Base-by-base conservation (phyloP, 2,888 invertebrate genomes). In the Rotaria socialis region DNA sequence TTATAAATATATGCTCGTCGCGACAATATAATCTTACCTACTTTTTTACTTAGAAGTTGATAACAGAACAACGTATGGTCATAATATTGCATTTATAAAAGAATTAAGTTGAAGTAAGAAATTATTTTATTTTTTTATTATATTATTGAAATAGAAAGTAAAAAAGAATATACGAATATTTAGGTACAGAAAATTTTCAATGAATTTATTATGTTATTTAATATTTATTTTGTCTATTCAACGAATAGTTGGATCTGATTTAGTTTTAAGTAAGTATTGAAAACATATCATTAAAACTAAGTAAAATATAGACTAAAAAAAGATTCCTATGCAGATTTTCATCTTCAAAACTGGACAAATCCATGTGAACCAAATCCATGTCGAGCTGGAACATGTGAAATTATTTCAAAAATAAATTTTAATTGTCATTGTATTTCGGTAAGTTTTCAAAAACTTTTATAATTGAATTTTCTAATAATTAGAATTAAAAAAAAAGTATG, bases 351-450 rank as follows among this genome's bases (percentile, higher is more conserved):
- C 47, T 80, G 80, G 80, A 47, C 80, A 80, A 80, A 80, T 80
- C 80, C 80, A 47, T 80, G 80, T 80, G 80, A 80, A 80, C 80
- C 80, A 80, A 80, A 80, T 80, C 80, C 80, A 80, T 80, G 80
- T 80, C 43, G 80, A 47, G 80, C 80, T 14, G 80, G 80, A n/a
- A 80, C 22, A 43, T 80, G 80, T 80, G 80, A 80, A 80, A 11
- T 80, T 11, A n/a, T 80, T 47, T 80, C 80, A 24, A 80, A 80
- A 80, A 24, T 47, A 43, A 80, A 14, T 24, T 80, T n/a, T 43
- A 80, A 11, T 80, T 80, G 80, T 47, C 80, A 80, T 43, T 80
- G 80, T 80, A 47, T 80, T n/a, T 47, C 43, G 10, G 80, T 80
- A 80, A 47, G 80, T 43, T 11, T 50, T 8, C 35, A 35, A 35